Conservation (phyloP, 2,888 invertebrate genomes). For the Cosmia pyralina region DNA sequence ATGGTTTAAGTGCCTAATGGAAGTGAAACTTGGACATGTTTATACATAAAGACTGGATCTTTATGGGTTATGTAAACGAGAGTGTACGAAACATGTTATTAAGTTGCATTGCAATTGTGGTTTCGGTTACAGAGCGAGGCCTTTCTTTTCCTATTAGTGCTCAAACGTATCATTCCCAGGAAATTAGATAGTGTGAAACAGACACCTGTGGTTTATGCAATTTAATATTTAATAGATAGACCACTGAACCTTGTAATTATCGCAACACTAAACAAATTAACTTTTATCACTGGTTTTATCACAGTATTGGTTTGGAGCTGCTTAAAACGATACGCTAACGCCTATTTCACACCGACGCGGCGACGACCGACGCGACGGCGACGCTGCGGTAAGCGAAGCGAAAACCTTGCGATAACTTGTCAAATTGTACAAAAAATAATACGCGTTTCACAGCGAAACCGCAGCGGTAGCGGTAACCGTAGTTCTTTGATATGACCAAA, state of each 20-base stretch:
- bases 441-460: no score
- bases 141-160: slow-evolving; percentile 9
- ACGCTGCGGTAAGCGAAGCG: no score
- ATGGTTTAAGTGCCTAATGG: neutral
- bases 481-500: slow-evolving; percentile 1
- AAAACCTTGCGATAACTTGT: no score
- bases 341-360: no score
- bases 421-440: no score
- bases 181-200: neutral
- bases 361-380: no score
- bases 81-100: neutral
- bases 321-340: neutral
- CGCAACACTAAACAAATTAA: neutral
- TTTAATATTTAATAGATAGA: slow-evolving; percentile 3
- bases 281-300: no score
- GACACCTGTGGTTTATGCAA: slow-evolving; percentile 5
- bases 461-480: no score
- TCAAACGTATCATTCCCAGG: neutral
- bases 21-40: slow-evolving; percentile 27
- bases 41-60: slow-evolving; percentile 1
- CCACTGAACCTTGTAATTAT: neutral
- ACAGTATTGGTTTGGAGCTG: neutral
- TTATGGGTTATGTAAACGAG: slow-evolving; percentile 5
- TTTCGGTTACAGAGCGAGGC: neutral
- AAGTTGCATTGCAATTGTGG: slow-evolving; percentile 12